Evolutionary conservation across 2,113 vertebrate species (phyloP).

Genomic region (Speoplatyrhinus poulsoni): DNA sequence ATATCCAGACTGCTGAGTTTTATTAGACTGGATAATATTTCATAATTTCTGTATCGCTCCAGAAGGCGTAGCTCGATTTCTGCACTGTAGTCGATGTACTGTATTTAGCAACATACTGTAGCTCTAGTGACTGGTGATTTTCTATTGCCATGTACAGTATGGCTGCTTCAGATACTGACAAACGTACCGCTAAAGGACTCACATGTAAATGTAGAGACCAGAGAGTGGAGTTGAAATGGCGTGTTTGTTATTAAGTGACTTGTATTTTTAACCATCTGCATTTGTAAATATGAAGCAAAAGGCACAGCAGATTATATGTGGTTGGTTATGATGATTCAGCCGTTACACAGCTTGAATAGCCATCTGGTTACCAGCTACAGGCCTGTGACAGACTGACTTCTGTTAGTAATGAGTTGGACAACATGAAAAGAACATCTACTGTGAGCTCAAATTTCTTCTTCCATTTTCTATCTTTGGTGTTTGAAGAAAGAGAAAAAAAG

Average conservation of each 20-base stretch:
- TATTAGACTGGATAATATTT: background rate
- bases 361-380: conserved; percentile 58
- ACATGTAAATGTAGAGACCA: too few species aligned
- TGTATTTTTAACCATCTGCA: too few species aligned
- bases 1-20: conserved; percentile 13
- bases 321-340: conserved; percentile 60
- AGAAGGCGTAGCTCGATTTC: conserved; percentile 19
- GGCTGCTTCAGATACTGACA: background rate
- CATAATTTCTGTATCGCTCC: conserved; percentile 10
- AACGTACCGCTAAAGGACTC: too few species aligned
- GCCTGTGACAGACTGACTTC: conserved; percentile 56
- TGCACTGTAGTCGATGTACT: conserved; percentile 30
- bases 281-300: conserved; percentile 52
- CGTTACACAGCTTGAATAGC: conserved; percentile 63
- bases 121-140: too few species aligned
- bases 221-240: too few species aligned
- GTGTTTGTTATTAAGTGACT: too few species aligned
- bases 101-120: background rate
- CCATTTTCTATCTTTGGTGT: background rate
- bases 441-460: conserved; percentile 31
- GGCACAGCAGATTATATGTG: conserved; percentile 58
- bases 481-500: background rate
- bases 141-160: background rate
- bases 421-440: conserved; percentile 60
- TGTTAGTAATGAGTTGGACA: conserved; percentile 57